Evolutionary conservation across 2,113 vertebrate genomes (phyloP).

Genomic region (Pygathrix nemaeus): DNA sequence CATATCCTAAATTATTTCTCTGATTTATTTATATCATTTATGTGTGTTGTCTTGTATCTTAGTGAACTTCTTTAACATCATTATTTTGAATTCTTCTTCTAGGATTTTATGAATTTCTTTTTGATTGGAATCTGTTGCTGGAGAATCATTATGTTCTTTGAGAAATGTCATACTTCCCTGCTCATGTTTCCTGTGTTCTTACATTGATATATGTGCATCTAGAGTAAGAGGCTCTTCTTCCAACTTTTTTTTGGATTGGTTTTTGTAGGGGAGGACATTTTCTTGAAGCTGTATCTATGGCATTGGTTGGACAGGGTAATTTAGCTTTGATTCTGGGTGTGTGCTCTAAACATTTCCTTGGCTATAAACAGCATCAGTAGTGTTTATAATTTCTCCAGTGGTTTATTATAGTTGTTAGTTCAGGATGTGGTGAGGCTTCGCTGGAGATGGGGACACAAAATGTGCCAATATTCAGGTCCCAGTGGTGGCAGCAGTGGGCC

Average conservation of each 20-base stretch:
- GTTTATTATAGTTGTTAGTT: background rate
- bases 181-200: background rate
- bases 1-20: background rate
- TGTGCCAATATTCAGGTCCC: background rate
- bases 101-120: background rate
- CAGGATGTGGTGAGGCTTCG: background rate
- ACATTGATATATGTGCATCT: background rate
- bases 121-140: background rate
- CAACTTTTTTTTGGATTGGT: background rate
- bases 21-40: background rate
- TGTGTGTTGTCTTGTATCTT: background rate
- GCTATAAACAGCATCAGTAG: background rate
- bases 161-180: background rate
- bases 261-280: background rate
- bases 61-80: background rate
- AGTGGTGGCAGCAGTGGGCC: background rate
- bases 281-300: background rate
- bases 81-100: background rate
- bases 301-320: background rate
- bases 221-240: background rate
- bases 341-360: background rate
- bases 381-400: background rate
- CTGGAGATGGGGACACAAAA: background rate
- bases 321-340: background rate
- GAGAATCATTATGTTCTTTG: background rate